Conservation (phyloP, 2,888 invertebrate genomes). For the Hypomecis punctinalis region DNA sequence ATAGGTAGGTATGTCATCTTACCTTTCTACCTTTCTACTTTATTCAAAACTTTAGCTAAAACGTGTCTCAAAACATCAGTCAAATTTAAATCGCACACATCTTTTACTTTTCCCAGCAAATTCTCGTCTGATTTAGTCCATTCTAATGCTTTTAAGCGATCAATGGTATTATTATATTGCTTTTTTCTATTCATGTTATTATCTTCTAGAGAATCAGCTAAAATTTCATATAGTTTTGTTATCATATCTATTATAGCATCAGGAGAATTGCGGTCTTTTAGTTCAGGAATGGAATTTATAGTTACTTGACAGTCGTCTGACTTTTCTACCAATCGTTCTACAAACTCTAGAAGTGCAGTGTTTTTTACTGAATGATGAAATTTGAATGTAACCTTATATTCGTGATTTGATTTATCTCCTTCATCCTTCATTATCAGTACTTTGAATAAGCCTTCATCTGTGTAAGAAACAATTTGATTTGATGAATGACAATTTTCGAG, state of each 20-base stretch:
- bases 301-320: conserved; percentile 37
- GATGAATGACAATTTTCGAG: background rate
- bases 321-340: conserved; percentile 76
- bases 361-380: conserved; percentile 84
- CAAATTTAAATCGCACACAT: conserved; percentile 38
- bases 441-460: conserved; percentile 80
- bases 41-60: conserved; percentile 6
- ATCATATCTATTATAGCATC: conserved; percentile 53
- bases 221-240: conserved; percentile 44
- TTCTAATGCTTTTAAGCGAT: conserved; percentile 67
- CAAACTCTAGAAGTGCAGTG: conserved; percentile 77
- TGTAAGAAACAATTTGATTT: conserved; percentile 38
- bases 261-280: conserved; percentile 40
- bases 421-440: conserved; percentile 65
- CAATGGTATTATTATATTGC: background rate
- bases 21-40: conserved; percentile 13
- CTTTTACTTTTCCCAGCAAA: conserved; percentile 64
- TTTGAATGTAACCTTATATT: conserved; percentile 78
- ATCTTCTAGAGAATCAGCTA: conserved; percentile 10
- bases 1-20: background rate
- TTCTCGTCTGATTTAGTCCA: conserved; percentile 70
- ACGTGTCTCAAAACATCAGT: background rate
- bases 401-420: background rate
- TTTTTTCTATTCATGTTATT: background rate
- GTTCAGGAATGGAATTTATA: conserved; percentile 3